A percentile compares a stretch with the other conserved stretches of the same genome.
Conservation (phyloP, 2,113 vertebrate genomes). For the Sander vitreus region DNA sequence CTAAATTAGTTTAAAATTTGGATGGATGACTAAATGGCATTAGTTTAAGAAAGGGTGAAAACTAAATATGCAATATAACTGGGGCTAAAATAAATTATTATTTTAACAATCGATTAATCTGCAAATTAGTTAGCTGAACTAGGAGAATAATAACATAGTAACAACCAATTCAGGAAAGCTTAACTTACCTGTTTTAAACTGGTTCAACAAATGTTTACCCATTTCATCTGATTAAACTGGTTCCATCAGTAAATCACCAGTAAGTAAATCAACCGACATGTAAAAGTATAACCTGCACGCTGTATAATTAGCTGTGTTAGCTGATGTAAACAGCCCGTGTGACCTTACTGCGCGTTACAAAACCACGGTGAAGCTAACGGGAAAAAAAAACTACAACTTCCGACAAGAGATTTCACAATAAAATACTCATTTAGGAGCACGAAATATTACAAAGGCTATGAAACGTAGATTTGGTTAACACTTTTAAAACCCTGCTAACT, state of each 20-base stretch:
- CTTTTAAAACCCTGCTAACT: neutral
- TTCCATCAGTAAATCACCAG: neutral
- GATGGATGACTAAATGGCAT: too few relatives aligned
- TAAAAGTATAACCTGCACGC: neutral
- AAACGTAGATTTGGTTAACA: neutral
- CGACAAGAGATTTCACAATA: slow-evolving; percentile 8
- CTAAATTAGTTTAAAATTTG: too few relatives aligned
- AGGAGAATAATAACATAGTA: neutral
- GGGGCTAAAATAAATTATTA: too few relatives aligned
- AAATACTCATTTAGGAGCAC: neutral
- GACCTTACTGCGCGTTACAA: slow-evolving; percentile 42
- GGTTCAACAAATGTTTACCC: neutral
- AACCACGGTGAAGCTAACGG: neutral
- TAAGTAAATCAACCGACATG: rapidly evolving
- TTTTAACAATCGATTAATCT: too few relatives aligned
- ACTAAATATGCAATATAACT: too few relatives aligned
- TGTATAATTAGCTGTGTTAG: neutral
- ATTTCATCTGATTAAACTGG: neutral
- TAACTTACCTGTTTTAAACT: neutral
- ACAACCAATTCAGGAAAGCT: neutral
- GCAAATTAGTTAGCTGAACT: neutral
- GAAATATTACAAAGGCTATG: neutral
- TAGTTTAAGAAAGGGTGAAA: too few relatives aligned
- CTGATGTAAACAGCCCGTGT: neutral
- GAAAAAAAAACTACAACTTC: slow-evolving; percentile 30